These are phyloP conservation scores for Amblyjoppa fuscipennis DNA, from an alignment of 2,888 invertebrate species.

Conservation along the genomic window DNA sequence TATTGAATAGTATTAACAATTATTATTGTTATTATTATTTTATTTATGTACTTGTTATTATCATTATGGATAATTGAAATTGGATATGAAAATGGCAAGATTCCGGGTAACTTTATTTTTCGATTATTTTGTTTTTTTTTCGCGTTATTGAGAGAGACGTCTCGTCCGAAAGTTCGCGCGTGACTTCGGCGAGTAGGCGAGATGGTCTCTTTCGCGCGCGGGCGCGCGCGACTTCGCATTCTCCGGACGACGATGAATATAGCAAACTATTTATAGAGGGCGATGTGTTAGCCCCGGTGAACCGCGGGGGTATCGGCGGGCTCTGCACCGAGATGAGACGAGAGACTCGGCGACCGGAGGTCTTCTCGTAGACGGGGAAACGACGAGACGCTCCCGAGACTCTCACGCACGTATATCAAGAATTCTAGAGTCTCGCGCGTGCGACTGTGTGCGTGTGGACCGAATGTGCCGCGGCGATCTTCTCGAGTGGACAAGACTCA, in stretches of 20 bases:
- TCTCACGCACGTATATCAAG: slow-evolving; percentile 2
- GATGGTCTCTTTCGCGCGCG: neutral
- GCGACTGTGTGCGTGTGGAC: neutral
- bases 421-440: neutral
- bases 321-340: neutral
- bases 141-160: neutral
- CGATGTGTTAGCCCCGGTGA: slow-evolving; percentile 49
- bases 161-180: slow-evolving; percentile 47
- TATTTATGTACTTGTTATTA: no score
- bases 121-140: neutral
- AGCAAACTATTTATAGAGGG: slow-evolving; percentile 67
- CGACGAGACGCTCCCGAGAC: slow-evolving; percentile 38
- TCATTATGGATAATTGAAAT: no score
- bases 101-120: neutral
- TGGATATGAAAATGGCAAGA: no score
- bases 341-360: neutral
- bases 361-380: slow-evolving; percentile 23
- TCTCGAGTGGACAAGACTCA: slow-evolving; percentile 23
- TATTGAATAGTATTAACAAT: no score
- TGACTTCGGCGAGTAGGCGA: slow-evolving; percentile 43
- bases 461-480: neutral
- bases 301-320: neutral
- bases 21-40: no score
- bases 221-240: slow-evolving; percentile 62
- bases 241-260: slow-evolving; percentile 67